Base-by-base conservation (phyloP, 2,888 invertebrate species). In the Oxytorus armatus region DNA sequence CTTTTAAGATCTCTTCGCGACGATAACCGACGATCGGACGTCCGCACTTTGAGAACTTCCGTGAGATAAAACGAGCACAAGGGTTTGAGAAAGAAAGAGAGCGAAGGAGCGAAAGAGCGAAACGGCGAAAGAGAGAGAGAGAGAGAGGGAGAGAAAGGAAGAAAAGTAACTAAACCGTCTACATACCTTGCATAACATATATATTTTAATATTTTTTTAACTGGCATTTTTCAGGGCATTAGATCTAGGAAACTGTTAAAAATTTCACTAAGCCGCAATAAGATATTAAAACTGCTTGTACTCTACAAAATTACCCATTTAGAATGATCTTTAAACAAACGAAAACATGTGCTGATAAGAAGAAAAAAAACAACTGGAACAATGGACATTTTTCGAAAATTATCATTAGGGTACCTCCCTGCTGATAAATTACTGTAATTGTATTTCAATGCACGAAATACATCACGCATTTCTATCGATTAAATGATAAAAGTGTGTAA, bases 21-120 rank as follows among this genome's bases (percentile, higher is more conserved):
- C 36, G 59, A 73, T 68, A 78, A 79, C 33, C 59, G 57, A 61
- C 76, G 49, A 72, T 70, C 70, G 70, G 75, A 79, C n/a, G 47
- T 79, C 69, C 76, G 57, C 70, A 70, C 76, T 69, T 70, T 66
- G 36, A 55, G 63, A 76, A 75, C 70, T 75, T 70, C 65, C 70
- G 70, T 61, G 33, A 18, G 79, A 79, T 76, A 59, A 65, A 69
- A 29, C 23, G 57, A 44, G 25, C 5, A 59, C 21, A n/a, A 47
- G 7, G 11, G 5, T 49, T 55, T 16, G 42, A 18, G 11, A 21
- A 14, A 51, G 51, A 51, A 16, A 39, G 53, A 39, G 8, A 7
- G n/a, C n/a, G n/a, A n/a, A n/a, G n/a, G n/a, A n/a, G n/a, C n/a
- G n/a, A n/a, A n/a, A n/a, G n/a, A n/a, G n/a, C n/a, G n/a, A n/a